Conservation (phyloP, 2,888 invertebrate genomes). For the Dolichopus griseipennis region DNA sequence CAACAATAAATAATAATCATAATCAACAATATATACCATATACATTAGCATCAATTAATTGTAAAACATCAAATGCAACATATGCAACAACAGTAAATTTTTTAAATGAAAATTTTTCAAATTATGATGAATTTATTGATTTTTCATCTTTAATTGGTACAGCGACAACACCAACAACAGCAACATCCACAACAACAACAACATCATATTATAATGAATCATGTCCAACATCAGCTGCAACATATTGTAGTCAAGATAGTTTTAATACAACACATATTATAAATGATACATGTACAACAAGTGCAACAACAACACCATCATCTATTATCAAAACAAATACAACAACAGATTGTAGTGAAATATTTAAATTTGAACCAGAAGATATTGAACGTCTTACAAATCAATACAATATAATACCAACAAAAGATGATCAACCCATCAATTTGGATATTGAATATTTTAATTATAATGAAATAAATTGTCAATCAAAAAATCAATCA, state of each 20-base stretch:
- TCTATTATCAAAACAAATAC: not conserved
- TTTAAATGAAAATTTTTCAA: not conserved
- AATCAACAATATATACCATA: not conserved
- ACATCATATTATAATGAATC: not conserved
- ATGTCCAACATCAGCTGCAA: slow-evolving; percentile 10
- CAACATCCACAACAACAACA: too few species aligned
- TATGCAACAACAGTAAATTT: not conserved
- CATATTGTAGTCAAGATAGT: slow-evolving; percentile 5
- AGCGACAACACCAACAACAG: not conserved
- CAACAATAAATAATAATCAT: not conserved
- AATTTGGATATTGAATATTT: slow-evolving; percentile 41
- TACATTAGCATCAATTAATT: not conserved
- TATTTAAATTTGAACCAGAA: slow-evolving; percentile 44
- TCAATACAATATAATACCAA: slow-evolving; percentile 14
- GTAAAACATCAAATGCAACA: not conserved
- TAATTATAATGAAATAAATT: slow-evolving; percentile 44
- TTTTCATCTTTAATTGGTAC: not conserved
- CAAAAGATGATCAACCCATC: slow-evolving; percentile 2
- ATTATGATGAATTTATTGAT: slow-evolving; percentile 8
- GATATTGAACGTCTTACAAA: slow-evolving; percentile 40
- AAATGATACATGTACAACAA: not conserved
- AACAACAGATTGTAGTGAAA: slow-evolving; percentile 24
- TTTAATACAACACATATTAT: not conserved
- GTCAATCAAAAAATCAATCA: slow-evolving; percentile 44
- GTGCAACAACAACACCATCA: not conserved